A percentile compares a stretch with the other conserved stretches of the same genome.
Conservation (phyloP, 1,140 invertebrate genomes). For the Hyles euphorbiae region DNA sequence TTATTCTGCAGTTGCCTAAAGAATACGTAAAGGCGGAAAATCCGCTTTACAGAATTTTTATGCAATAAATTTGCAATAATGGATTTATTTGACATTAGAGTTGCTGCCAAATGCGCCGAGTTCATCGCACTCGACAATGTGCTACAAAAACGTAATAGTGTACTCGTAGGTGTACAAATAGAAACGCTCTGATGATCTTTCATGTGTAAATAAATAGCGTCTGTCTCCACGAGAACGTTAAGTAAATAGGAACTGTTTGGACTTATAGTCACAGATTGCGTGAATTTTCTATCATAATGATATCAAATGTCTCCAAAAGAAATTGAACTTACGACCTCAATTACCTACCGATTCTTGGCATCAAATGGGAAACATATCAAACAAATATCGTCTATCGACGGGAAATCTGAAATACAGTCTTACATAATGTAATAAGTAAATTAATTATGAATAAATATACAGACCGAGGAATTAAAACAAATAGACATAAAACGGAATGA, state of each 20-base stretch:
- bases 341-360: no score
- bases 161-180: slow-evolving; percentile 14
- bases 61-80: slow-evolving; percentile 10
- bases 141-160: slow-evolving; percentile 19
- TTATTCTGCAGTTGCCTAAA: slow-evolving; percentile 1
- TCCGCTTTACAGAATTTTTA: slow-evolving; percentile 11
- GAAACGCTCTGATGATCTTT: slow-evolving; percentile 19
- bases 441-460: not conserved
- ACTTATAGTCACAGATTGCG: no score
- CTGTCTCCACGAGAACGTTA: no score
- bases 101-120: slow-evolving; percentile 16
- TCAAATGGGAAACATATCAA: no score
- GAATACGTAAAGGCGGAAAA: no score
- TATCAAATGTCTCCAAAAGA: no score
- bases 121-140: slow-evolving; percentile 15
- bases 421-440: no score
- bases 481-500: slow-evolving; percentile 10
- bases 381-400: no score
- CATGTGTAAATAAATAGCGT: slow-evolving; percentile 12
- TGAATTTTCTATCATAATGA: no score
- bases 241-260: no score
- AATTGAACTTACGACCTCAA: no score
- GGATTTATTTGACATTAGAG: slow-evolving; percentile 12
- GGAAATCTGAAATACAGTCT: no score
- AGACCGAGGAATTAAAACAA: slow-evolving; percentile 7